phyloP scores from a whole-genome alignment of 2,113 vertebrate genomes.

The Campylomormyrus numenius region DNA sequence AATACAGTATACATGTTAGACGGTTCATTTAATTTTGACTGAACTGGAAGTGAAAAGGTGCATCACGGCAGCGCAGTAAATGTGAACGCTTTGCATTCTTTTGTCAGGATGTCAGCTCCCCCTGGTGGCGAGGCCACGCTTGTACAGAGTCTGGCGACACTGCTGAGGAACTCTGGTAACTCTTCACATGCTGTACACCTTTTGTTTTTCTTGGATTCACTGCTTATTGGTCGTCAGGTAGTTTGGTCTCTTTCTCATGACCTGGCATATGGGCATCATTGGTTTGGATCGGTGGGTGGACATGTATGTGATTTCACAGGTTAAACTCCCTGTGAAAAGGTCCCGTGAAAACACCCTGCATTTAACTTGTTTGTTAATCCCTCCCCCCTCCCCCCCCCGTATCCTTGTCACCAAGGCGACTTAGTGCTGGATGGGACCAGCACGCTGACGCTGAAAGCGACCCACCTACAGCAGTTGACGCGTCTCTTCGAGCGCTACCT shows the following conservation, averaged over 20 bases:
- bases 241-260: background rate
- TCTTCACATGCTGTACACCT: background rate
- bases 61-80: background rate
- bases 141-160: constrained; percentile 59
- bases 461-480: constrained; percentile 76
- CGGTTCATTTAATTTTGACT: background rate
- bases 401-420: constrained; percentile 62
- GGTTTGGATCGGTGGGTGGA: background rate
- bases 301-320: background rate
- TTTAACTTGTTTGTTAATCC: too few species aligned
- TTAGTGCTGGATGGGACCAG: constrained; percentile 78
- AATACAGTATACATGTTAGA: background rate
- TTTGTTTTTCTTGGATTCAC: background rate
- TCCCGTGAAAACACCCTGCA: too few species aligned
- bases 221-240: background rate
- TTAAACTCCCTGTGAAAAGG: too few species aligned
- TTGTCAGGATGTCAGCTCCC: constrained; percentile 51
- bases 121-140: constrained; percentile 46
- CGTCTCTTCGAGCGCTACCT: constrained; percentile 80
- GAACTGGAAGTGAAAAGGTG: background rate
- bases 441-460: constrained; percentile 74
- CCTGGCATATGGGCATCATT: background rate
- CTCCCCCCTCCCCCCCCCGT: background rate
- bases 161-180: constrained; percentile 71
- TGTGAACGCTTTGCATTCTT: constrained; percentile 4